Base-by-base conservation (phyloP, 2,888 invertebrate genomes). In the Elysia crispata region DNA sequence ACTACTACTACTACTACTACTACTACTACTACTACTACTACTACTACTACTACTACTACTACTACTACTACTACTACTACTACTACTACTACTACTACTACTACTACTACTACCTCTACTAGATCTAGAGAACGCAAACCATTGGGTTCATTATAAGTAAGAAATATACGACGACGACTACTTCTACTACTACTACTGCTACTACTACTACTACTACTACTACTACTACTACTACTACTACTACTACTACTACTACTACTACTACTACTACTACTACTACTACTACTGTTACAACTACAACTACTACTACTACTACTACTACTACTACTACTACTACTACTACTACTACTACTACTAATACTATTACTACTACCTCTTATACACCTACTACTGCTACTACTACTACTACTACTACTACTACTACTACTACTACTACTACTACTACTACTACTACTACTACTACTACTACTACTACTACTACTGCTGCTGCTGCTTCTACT, bases 151-250 rank as follows among this genome's bases (percentile, higher is more conserved):
- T n/a, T n/a, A n/a, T n/a, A n/a, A n/a, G n/a, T n/a, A n/a, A n/a
- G n/a, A n/a, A n/a, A n/a, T n/a, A n/a, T n/a, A n/a, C n/a, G n/a
- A n/a, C n/a, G n/a, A n/a, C n/a, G n/a, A n/a, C n/a, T n/a, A n/a
- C n/a, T n/a, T n/a, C n/a, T n/a, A n/a, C n/a, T n/a, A n/a, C n/a
- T 20, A 13, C 20, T 15, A 13, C 20, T 15, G 18, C 54, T 54
- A 54, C 54, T 54, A 54, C 54, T 70, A 70, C 72, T 70, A 28
- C 72, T 70, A 70, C 72, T 70, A 28, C 72, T 70, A 70, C 72
- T 70, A 70, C 72, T 70, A 70, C 72, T 70, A 70, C 33, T 70
- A 70, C 72, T 70, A 70, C 72, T 70, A 70, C 66, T 66, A 66
- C 66, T 66, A 66, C 66, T 66, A 66, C 66, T 66, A 66, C 66